Percentiles rank a stretch among this genome's conserved stretches.
Evolutionary conservation across 2,113 vertebrate species (phyloP).

Genomic region (Synodontis membranacea): DNA sequence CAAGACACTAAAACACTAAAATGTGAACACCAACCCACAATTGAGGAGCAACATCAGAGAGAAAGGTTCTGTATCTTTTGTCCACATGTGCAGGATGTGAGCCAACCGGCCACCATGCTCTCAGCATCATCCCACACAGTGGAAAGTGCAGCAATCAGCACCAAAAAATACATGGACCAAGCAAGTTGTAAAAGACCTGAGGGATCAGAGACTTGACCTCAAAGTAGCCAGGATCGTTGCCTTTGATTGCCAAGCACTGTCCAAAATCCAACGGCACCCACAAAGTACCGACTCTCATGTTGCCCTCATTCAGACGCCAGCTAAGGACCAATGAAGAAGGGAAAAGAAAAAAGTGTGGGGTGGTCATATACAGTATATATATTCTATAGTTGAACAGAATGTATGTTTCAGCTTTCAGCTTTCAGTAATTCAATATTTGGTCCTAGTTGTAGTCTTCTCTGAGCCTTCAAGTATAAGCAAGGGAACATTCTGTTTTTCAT

Average conservation of each 20-base stretch:
- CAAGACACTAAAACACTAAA: neutral
- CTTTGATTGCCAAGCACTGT: neutral
- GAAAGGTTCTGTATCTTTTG: neutral
- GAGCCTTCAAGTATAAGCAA: neutral
- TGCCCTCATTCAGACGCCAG: neutral
- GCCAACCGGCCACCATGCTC: neutral
- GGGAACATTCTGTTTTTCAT: neutral
- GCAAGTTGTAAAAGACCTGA: slow-evolving; percentile 1
- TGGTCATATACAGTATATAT: neutral
- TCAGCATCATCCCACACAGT: neutral
- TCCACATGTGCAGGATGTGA: neutral
- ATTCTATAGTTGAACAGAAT: neutral
- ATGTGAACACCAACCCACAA: neutral
- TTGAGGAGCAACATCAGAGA: neutral
- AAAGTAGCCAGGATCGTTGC: neutral
- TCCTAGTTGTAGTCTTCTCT: neutral
- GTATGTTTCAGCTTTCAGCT: neutral
- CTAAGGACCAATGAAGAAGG: neutral
- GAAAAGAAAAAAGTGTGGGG: neutral
- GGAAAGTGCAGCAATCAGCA: neutral
- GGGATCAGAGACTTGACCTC: neutral
- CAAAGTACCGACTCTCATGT: neutral
- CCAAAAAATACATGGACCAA: neutral
- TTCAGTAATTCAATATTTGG: neutral
- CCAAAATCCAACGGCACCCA: neutral